phyloP scores from a whole-genome alignment of 2,113 vertebrate genomes.

The Mohoua ochrocephala region DNA sequence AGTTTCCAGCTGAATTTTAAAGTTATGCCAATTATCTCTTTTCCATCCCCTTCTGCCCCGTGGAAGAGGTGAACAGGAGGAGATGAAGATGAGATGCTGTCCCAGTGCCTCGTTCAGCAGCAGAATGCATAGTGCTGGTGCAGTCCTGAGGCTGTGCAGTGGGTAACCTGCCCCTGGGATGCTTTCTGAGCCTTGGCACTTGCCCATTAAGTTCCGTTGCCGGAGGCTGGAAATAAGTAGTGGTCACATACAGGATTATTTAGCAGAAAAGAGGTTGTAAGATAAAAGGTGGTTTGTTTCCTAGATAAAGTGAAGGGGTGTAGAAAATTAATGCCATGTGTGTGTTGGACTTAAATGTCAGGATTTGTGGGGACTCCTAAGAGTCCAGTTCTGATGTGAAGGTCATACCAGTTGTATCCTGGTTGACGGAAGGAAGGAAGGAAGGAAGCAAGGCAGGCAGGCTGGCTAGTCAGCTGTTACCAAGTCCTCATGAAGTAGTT shows the following conservation, averaged over 20 bases:
- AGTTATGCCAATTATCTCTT: not conserved
- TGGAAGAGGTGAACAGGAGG: not conserved
- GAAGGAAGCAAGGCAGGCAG: not conserved
- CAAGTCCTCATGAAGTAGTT: not conserved
- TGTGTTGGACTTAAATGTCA: not conserved
- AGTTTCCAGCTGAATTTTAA: not conserved
- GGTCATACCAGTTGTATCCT: not conserved
- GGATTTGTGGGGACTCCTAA: not conserved
- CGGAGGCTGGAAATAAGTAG: not conserved
- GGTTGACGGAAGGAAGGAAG: not conserved
- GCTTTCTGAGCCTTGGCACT: not conserved
- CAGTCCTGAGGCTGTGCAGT: not conserved
- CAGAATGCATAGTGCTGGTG: not conserved
- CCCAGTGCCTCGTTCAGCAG: rapidly evolving
- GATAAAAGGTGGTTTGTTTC: not conserved
- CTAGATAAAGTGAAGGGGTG: not conserved
- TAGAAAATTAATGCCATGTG: not conserved
- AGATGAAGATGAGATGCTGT: not conserved
- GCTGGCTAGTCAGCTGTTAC: not conserved
- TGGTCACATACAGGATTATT: not conserved
- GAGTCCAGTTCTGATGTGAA: not conserved
- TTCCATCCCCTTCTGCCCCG: not conserved
- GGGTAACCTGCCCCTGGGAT: not conserved
- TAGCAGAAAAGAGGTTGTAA: not conserved
- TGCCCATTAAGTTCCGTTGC: not conserved